A percentile compares a stretch with the other conserved stretches of the same genome.
Conservation (phyloP, 2,113 vertebrate genomes). For the Cettia cetti region DNA sequence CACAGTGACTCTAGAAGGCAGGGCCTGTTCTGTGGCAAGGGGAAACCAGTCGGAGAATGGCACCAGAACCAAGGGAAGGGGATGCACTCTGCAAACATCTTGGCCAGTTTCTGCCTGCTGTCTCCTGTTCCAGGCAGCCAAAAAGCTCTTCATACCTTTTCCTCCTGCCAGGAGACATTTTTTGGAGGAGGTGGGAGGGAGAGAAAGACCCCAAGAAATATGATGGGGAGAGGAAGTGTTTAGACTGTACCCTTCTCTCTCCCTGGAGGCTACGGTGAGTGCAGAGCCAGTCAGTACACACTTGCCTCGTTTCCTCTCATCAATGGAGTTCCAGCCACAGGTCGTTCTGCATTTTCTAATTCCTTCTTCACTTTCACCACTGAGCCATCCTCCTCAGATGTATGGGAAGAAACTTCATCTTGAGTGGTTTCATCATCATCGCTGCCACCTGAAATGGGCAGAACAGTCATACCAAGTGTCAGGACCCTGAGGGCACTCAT, state of each 20-base stretch:
- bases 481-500: background rate
- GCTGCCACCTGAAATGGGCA: constrained; percentile 74
- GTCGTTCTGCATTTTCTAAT: constrained; percentile 58
- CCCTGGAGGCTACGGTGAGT: background rate
- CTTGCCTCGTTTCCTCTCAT: constrained; percentile 68
- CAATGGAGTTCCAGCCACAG: constrained; percentile 22
- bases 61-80: background rate
- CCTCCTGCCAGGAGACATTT: background rate
- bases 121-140: background rate
- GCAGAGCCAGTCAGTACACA: background rate
- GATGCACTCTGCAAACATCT: background rate
- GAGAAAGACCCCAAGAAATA: background rate
- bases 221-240: background rate
- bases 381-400: constrained; percentile 76
- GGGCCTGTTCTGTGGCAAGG: background rate
- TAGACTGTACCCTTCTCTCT: background rate
- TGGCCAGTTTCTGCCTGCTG: background rate
- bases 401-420: constrained; percentile 79
- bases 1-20: background rate
- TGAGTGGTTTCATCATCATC: constrained; percentile 80
- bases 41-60: background rate
- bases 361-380: constrained; percentile 74
- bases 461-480: constrained; percentile 1
- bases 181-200: background rate
- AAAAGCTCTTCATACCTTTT: background rate